Base-by-base conservation (phyloP, 2,888 invertebrate genomes). In the Oligia latruncula region DNA sequence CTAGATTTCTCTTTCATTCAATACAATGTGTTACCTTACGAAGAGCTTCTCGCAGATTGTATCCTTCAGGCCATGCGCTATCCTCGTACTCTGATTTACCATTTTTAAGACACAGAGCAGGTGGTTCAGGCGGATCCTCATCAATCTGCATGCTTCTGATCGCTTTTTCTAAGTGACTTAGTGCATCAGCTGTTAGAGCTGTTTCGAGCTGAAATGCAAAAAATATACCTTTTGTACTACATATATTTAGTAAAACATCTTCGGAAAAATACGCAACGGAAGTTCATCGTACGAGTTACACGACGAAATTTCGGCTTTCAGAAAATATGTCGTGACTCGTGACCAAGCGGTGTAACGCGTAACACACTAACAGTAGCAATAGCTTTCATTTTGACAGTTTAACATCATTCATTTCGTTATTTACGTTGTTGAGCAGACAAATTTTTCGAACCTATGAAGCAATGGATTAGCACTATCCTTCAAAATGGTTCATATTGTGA, bases 61-160 rank as follows among this genome's bases (percentile, higher is more conserved):
- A 80, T 65, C 96, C 96, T 58, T 92, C 82, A 13, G 90, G 83
- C 96, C 96, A 96, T 0, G 94, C 92, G 8, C 84, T 80, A 4
- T 90, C 90, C 74, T 92, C 90, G 76, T 95, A 96, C 2, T 94
- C 92, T 76, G 96, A 93, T 93, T 98, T 98, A 84, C 96, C 94
- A 92, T 97, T 97, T 97, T 98, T 97, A 88, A 97, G 97, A 88
- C 98, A 97, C 46, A 98, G 94, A n/a, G 98, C 95, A 66, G 97
- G 97, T 78, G 97, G 97, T 0, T 98, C 98, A 83, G 97, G 52
- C 52, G 83, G 71, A 11, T 80, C 74, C 20, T 74, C 67, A 62
- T 82, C 55, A 72, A 81, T 20, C 76, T 90, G 89, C 90, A 95
- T 92, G 23, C 87, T 91, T 83, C 91, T 91, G 55, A 96, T 92